Evolutionary conservation across 2,797 vertebrate species (phyloP).

Genomic region (Silurus lanzhouensis): DNA sequence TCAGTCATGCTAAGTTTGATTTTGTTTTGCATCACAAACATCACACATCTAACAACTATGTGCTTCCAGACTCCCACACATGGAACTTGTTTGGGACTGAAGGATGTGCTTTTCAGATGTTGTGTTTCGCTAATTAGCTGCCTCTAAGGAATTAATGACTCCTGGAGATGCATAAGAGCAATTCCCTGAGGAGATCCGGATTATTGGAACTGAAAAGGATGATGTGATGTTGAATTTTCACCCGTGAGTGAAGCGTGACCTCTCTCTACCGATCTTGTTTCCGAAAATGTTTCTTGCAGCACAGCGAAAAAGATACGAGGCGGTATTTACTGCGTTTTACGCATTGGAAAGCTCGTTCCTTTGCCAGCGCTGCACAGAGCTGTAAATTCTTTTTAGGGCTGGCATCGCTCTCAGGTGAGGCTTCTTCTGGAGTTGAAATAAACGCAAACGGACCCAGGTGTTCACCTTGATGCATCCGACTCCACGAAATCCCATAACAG

Average conservation of each 20-base stretch:
- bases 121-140: conserved; percentile 18
- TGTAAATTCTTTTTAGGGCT: conserved; percentile 29
- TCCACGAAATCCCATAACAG: neutral
- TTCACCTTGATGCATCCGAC: conserved; percentile 19
- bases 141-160: no score
- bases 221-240: neutral
- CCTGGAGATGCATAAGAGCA: neutral
- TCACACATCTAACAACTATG: conserved; percentile 14
- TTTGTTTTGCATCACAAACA: conserved; percentile 23
- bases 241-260: neutral
- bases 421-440: conserved; percentile 43
- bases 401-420: neutral
- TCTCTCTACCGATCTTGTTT: neutral
- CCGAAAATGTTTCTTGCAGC: neutral
- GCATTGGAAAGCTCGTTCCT: conserved; percentile 13
- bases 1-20: neutral
- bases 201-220: neutral
- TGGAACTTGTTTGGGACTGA: neutral
- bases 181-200: neutral
- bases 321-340: conserved; percentile 39
- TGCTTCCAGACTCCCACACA: neutral
- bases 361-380: conserved; percentile 20
- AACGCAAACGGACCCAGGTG: conserved; percentile 55
- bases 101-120: neutral
- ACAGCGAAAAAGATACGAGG: neutral